Evolutionary conservation across 2,888 invertebrate species (phyloP).

Genomic region (Rhagium mordax): DNA sequence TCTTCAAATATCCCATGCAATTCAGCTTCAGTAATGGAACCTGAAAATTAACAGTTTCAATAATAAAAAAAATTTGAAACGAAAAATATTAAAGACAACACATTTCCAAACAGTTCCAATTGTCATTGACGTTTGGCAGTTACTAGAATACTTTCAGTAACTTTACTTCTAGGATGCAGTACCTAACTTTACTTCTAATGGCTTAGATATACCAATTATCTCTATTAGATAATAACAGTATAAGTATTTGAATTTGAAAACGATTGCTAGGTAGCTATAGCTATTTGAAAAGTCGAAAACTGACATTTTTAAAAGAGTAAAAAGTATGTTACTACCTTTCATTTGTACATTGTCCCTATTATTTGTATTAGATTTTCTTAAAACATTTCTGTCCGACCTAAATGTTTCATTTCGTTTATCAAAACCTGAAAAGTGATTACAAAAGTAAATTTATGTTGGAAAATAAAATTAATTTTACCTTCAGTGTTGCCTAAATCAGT

Average conservation of each 20-base stretch:
- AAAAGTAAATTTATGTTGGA: neutral
- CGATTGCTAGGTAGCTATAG: neutral
- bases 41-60: neutral
- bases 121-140: neutral
- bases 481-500: neutral
- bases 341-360: neutral
- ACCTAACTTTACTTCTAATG: conserved; percentile 1
- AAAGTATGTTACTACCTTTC: neutral
- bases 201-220: neutral
- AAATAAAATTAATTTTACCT: neutral
- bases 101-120: neutral
- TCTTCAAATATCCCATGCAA: neutral
- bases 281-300: neutral
- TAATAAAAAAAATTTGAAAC: neutral
- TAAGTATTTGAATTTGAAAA: neutral
- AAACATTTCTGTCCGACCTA: no score
- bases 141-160: neutral
- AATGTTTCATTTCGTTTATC: neutral
- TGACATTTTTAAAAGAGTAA: neutral
- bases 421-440: neutral
- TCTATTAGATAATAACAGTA: neutral
- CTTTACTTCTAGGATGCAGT: no score
- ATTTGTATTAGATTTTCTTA: no score
- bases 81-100: neutral
- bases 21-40: neutral